Conservation (phyloP, 2,888 invertebrate species). For the Aphidoletes aphidimyza region DNA sequence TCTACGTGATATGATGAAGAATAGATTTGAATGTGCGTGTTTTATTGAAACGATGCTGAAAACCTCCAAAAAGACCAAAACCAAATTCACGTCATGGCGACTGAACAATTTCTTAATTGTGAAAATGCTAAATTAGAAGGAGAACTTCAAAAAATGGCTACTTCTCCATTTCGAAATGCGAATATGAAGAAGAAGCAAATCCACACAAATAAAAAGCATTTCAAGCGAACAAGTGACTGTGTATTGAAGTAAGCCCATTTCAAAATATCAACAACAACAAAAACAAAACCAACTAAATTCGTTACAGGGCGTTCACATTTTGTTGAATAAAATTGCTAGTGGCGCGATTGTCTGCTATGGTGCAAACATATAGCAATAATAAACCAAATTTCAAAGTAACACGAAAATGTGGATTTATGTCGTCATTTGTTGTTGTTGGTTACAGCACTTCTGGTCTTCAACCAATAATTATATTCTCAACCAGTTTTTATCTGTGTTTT, state of each 20-base stretch:
- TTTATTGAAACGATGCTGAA: background rate
- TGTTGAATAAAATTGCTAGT: background rate
- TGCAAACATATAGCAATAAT: background rate
- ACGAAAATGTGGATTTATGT: background rate
- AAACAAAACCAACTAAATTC: background rate
- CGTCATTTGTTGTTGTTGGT: constrained; percentile 23
- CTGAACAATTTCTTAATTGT: background rate
- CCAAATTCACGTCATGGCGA: too few relatives aligned
- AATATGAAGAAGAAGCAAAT: background rate
- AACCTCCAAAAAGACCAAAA: background rate
- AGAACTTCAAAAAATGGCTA: background rate
- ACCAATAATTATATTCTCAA: background rate
- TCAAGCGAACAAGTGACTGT: constrained; percentile 24
- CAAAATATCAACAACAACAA: constrained; percentile 5
- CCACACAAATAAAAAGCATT: background rate
- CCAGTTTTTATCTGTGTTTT: background rate
- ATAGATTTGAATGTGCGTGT: constrained; percentile 3
- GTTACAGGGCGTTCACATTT: constrained; percentile 50
- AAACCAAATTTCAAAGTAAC: background rate
- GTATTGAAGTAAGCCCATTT: background rate
- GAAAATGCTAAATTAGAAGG: background rate
- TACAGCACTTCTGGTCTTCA: constrained; percentile 10
- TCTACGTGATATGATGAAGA: constrained; percentile 46
- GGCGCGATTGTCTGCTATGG: background rate
- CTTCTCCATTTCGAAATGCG: background rate